Evolutionary conservation across 1,140 invertebrate genomes (phyloP).

Genomic region (Pseudachorutes palmiensis): DNA sequence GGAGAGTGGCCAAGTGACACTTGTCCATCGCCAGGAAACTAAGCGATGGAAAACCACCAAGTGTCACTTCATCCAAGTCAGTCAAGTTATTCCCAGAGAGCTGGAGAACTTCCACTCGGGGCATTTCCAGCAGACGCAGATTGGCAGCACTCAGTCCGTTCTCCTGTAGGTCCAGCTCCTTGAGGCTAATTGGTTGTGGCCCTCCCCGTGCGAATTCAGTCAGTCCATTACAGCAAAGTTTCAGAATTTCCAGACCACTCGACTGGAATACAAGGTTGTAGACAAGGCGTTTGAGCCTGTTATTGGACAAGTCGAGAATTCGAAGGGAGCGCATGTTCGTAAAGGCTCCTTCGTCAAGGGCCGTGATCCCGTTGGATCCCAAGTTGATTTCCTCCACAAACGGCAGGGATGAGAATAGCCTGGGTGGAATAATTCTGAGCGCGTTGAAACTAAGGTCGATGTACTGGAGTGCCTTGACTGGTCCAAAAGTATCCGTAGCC

Average conservation of each 20-base stretch:
- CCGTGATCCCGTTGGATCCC: constrained; percentile 40
- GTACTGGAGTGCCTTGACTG: constrained; percentile 33
- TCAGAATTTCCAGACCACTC: constrained; percentile 39
- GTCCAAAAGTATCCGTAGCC: constrained; percentile 28
- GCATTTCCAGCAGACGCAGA: constrained; percentile 55
- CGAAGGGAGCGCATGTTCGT: constrained; percentile 52
- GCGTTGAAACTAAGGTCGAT: constrained; percentile 66
- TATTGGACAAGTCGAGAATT: constrained; percentile 56
- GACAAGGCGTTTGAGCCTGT: constrained; percentile 49
- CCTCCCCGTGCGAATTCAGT: constrained; percentile 24
- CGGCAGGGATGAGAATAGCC: constrained; percentile 57
- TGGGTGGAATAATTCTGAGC: constrained; percentile 46
- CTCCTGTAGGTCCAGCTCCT: constrained; percentile 60
- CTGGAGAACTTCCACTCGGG: constrained; percentile 59
- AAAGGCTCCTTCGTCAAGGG: constrained; percentile 52
- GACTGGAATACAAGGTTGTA: constrained; percentile 41
- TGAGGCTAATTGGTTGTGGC: constrained; percentile 50
- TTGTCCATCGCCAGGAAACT: constrained; percentile 61
- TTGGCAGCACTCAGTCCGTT: constrained; percentile 54
- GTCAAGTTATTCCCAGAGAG: constrained; percentile 69
- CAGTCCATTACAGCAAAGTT: constrained; percentile 36
- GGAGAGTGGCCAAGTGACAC: constrained; percentile 57
- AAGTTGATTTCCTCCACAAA: constrained; percentile 59
- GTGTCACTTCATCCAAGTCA: constrained; percentile 55
- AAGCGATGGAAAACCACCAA: constrained; percentile 64